Evolutionary conservation across 30 jellyfish, hydroid and myxozoan species (phyloP).

Genomic region (Chironex yamaguchii): DNA sequence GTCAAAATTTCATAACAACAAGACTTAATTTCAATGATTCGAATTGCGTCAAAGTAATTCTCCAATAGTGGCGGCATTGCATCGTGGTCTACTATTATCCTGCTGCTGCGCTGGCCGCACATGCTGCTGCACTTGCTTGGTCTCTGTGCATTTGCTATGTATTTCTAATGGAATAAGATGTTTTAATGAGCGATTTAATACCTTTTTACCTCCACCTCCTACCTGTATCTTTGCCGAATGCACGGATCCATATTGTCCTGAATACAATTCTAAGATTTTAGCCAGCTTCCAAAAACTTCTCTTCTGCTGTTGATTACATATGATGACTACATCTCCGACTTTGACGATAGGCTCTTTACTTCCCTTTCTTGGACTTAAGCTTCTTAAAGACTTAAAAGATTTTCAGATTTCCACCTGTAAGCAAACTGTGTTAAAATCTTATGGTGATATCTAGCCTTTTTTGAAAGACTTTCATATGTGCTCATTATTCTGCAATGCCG

Average conservation of each 20-base stretch:
- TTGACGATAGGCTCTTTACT: slow-evolving; percentile 11
- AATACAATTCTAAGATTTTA: neutral
- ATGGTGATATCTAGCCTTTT: slow-evolving; percentile 30
- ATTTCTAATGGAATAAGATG: slow-evolving; percentile 24
- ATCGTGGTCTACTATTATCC: slow-evolving; percentile 6
- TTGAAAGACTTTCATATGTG: slow-evolving; percentile 32
- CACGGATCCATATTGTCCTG: slow-evolving; percentile 2
- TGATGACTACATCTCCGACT: slow-evolving; percentile 17
- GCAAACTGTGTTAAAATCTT: slow-evolving; percentile 29
- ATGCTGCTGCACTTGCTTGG: too few species aligned
- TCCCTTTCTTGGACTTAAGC: slow-evolving; percentile 32
- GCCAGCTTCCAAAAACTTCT: slow-evolving; percentile 42
- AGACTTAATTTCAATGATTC: too few species aligned
- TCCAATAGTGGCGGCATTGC: slow-evolving; percentile 21
- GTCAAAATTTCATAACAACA: neutral
- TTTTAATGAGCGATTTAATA: slow-evolving; percentile 7
- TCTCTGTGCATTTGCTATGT: neutral
- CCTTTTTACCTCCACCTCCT: slow-evolving; percentile 8
- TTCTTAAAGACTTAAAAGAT: slow-evolving; percentile 28
- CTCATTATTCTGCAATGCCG: slow-evolving; percentile 45
- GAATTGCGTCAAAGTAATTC: slow-evolving; percentile 17
- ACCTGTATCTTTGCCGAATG: slow-evolving; percentile 22
- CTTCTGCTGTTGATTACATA: neutral
- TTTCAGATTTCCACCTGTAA: slow-evolving; percentile 19
- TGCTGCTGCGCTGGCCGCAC: slow-evolving; percentile 11